phyloP scores from a whole-genome alignment of 2,888 invertebrate species.

The Plutella xylostella region DNA sequence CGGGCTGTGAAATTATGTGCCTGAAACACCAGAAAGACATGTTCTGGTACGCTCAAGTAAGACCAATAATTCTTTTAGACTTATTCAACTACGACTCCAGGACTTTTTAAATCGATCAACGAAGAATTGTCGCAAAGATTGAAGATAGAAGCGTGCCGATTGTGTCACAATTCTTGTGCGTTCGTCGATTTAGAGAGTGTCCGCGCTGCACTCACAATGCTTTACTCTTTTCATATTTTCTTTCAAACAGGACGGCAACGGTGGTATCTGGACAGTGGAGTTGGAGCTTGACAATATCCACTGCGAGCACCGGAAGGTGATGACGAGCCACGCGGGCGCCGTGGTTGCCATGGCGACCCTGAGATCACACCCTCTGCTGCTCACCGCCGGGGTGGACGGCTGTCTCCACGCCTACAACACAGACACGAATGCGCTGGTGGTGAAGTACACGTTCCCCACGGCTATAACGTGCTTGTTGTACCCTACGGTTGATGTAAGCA shows the following conservation, averaged over 20 bases:
- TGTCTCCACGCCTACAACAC: slow-evolving; percentile 81
- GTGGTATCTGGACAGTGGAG: slow-evolving; percentile 74
- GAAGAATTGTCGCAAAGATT: not conserved
- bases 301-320: slow-evolving; percentile 52
- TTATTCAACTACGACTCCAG: not conserved
- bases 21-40: slow-evolving; percentile 55
- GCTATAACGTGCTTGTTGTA: slow-evolving; percentile 74
- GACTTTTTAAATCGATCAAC: not conserved
- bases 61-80: slow-evolving; percentile 14
- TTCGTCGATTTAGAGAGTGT: no score
- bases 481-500: slow-evolving; percentile 74
- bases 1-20: slow-evolving; percentile 56
- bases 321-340: slow-evolving; percentile 81
- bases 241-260: slow-evolving; percentile 79
- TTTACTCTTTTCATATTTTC: not conserved
- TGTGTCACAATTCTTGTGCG: no score
- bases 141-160: no score
- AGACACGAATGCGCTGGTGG: slow-evolving; percentile 64
- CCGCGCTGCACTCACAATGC: no score
- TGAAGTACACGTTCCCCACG: slow-evolving; percentile 66
- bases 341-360: slow-evolving; percentile 77
- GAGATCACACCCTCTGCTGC: slow-evolving; percentile 76
- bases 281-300: slow-evolving; percentile 56
- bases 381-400: slow-evolving; percentile 80
- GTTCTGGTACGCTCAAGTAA: slow-evolving; percentile 84